Evolutionary conservation across 2,888 invertebrate genomes (phyloP).

Genomic region (Malachius bipustulatus): DNA sequence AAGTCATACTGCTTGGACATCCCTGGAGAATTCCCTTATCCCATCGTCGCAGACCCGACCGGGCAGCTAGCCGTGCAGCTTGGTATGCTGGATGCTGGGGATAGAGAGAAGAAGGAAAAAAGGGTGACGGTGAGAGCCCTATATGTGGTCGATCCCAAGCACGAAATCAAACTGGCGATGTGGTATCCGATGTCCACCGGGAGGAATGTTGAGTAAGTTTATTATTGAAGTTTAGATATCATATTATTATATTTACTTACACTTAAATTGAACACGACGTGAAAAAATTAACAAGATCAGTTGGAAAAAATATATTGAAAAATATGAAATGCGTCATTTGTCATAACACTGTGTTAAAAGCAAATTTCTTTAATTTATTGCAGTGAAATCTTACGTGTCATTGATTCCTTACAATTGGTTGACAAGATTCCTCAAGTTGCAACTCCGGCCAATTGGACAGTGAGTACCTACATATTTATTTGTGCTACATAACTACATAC

Average conservation of each 20-base stretch:
- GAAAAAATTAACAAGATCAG: no score
- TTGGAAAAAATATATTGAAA: no score
- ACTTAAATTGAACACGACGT: no score
- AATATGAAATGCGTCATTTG: no score
- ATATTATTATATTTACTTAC: no score
- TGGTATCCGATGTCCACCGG: conserved; percentile 78
- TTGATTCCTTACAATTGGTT: conserved; percentile 73
- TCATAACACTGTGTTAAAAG: no score
- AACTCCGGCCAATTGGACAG: conserved; percentile 32
- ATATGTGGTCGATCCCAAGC: conserved; percentile 71
- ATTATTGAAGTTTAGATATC: no score
- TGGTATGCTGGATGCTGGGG: conserved; percentile 69
- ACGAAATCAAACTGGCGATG: conserved; percentile 66
- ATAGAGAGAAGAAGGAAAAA: conserved; percentile 50
- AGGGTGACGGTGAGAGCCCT: conserved; percentile 64
- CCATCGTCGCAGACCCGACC: conserved; percentile 67
- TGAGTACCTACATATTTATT: conserved; percentile 18
- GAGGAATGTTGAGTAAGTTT: conserved; percentile 68
- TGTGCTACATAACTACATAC: not conserved
- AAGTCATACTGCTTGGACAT: conserved; percentile 58
- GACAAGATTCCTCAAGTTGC: conserved; percentile 47
- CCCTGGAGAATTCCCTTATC: conserved; percentile 64
- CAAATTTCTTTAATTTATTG: conserved; percentile 22
- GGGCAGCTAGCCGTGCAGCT: conserved; percentile 58
- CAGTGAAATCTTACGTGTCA: conserved; percentile 72